Base-by-base conservation (phyloP, 2,113 vertebrate genomes). In the Upupa epops region DNA sequence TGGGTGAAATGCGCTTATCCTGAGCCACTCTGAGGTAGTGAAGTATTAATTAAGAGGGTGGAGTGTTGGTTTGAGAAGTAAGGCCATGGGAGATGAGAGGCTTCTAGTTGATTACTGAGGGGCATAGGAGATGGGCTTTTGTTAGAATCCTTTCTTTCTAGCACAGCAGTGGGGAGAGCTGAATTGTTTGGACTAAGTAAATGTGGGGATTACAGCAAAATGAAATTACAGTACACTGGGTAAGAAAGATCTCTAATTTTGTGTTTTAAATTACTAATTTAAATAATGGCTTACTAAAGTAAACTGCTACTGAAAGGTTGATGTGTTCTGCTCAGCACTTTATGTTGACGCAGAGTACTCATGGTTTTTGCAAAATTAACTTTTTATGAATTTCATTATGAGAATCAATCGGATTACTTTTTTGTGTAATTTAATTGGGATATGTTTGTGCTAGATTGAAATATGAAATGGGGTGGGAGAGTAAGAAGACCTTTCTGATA, bases 361-460 rank as follows among this genome's bases (percentile, higher is more conserved):
- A 5, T 0, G 7, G 15, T 15, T 29, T 75, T 21, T 73, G 28
- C 36, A 77, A 69, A 83, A 88, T 40, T 14, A 2, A 1, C 0
- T 0, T 42, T 48, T 4, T 17, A 63, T 3, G 5, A 17, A 46
- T 94, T 89, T 78, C 25, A 12, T 63, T 55, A n/a, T 58, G 25
- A 5, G 45, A 60, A 16, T 75, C 11, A 61, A 40, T 52, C 31
- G 66, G 32, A 7, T 34, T 17, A 48, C 26, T 5, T 12, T 83
- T 86, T 77, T 37, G 25, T 83, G 0, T 66, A 45, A 68, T 11
- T 56, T 25, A 66, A 6, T 29, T 73, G 56, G 69, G 11, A 19
- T 40, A 13, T 7, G 7, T 42, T 80, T 16, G 11, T 88, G 42
- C 26, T 10, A 61, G 37, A 24, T 73, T 83, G 80, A 54, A 68